Evolutionary conservation across 2,888 invertebrate genomes (phyloP).

Genomic region (Pachycephus smyrnensis): DNA sequence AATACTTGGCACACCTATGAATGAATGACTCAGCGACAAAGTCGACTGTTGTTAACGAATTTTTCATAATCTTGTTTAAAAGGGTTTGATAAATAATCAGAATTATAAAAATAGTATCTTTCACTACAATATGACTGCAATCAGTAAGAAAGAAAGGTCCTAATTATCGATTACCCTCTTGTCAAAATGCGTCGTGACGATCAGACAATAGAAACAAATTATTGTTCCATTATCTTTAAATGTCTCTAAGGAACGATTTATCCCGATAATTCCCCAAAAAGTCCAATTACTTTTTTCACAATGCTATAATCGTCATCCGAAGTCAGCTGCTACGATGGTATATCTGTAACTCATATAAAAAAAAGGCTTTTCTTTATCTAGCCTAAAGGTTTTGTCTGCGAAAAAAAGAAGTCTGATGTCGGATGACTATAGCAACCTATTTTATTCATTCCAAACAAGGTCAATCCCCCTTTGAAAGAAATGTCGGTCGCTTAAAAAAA

Average conservation of each 20-base stretch:
- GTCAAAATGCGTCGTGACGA: background rate
- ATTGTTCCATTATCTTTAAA: background rate
- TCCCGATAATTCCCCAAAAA: background rate
- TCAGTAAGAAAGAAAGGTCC: too few species aligned
- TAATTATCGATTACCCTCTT: background rate
- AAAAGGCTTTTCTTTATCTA: background rate
- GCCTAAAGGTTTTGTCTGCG: background rate
- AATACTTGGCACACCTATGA: background rate
- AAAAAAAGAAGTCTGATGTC: background rate
- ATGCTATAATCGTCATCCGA: too few species aligned
- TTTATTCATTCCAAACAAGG: background rate
- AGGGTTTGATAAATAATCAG: constrained; percentile 5
- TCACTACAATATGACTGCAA: too few species aligned
- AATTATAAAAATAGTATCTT: too few species aligned
- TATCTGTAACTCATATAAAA: background rate
- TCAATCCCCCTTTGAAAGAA: background rate
- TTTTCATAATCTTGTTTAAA: too few species aligned
- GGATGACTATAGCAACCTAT: background rate
- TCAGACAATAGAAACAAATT: background rate
- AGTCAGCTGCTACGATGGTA: too few species aligned
- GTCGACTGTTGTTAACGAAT: constrained; percentile 11
- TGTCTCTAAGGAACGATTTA: background rate
- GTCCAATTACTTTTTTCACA: background rate
- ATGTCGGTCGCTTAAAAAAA: background rate
- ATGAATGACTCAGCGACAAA: constrained; percentile 12